Conservation (phyloP, 2,888 invertebrate species). For the Ichneumon xanthorius region DNA sequence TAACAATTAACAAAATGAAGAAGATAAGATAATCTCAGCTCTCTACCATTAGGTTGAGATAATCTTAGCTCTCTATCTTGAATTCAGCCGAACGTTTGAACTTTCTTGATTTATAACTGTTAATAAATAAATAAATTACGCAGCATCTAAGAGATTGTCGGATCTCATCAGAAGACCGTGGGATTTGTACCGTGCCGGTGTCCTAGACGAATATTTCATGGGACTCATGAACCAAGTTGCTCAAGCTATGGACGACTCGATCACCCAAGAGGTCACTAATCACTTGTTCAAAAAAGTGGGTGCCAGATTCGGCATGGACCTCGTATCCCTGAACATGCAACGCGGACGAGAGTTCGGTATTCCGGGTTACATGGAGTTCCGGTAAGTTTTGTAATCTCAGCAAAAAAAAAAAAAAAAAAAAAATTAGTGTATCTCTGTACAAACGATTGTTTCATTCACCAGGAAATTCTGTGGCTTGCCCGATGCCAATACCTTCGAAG, state of each 20-base stretch:
- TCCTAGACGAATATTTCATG: slow-evolving; percentile 96
- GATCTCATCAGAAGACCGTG: slow-evolving; percentile 95
- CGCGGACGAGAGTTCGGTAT: slow-evolving; percentile 96
- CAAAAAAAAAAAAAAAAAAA: slow-evolving; percentile 9
- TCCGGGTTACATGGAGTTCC: slow-evolving; percentile 97
- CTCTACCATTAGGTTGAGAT: background rate
- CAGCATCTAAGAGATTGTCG: slow-evolving; percentile 95
- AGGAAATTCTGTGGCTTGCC: slow-evolving; percentile 95
- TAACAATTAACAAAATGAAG: background rate
- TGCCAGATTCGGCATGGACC: slow-evolving; percentile 94
- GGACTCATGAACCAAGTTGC: slow-evolving; percentile 97
- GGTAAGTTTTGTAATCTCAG: slow-evolving; percentile 77
- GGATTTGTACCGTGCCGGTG: slow-evolving; percentile 95
- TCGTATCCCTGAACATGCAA: slow-evolving; percentile 97
- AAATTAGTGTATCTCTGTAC: background rate
- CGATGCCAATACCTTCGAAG: slow-evolving; percentile 91
- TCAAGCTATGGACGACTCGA: slow-evolving; percentile 97
- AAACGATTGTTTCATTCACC: slow-evolving; percentile 58
- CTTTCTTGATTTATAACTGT: background rate
- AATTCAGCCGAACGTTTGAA: background rate
- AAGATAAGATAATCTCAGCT: too few species aligned
- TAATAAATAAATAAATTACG: slow-evolving; percentile 73
- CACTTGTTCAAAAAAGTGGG: slow-evolving; percentile 95
- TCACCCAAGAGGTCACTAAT: slow-evolving; percentile 94
- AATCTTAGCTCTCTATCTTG: background rate